phyloP scores from a whole-genome alignment of 2,888 invertebrate genomes.

The Tetragnatha montana region DNA sequence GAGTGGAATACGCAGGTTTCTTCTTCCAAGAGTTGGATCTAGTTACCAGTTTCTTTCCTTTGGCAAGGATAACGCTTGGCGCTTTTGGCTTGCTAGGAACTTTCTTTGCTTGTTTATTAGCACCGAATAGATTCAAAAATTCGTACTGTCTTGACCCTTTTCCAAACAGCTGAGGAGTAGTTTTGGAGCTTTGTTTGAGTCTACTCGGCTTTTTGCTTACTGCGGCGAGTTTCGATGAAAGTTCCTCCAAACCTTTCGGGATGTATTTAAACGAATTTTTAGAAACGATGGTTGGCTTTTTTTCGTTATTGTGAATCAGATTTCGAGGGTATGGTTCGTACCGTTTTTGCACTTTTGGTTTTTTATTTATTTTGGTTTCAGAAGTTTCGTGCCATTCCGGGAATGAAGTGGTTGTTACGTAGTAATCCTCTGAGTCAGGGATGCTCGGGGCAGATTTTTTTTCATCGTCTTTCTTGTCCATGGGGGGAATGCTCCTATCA shows the following conservation, averaged over 20 bases:
- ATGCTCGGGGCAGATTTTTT: neutral
- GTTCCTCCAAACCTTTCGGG: slow-evolving; percentile 6
- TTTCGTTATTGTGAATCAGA: neutral
- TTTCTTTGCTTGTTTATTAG: neutral
- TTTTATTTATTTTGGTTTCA: neutral
- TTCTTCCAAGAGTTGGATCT: neutral
- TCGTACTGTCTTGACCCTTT: too few relatives aligned
- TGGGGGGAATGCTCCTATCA: neutral
- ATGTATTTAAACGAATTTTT: neutral
- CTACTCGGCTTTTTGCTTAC: neutral
- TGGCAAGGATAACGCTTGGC: neutral
- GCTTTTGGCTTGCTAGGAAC: neutral
- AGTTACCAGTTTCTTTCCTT: neutral
- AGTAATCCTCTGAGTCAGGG: neutral
- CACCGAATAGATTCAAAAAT: neutral
- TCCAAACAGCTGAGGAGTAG: neutral
- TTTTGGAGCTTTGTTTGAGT: neutral
- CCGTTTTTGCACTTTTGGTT: neutral
- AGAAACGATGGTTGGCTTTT: neutral
- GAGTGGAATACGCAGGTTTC: neutral
- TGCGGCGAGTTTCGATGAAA: neutral
- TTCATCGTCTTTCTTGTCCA: neutral
- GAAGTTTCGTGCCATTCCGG: neutral
- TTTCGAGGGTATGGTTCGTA: neutral
- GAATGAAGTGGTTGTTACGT: neutral